phyloP scores from a whole-genome alignment of 2,797 vertebrate genomes.

The Bufotes viridis region DNA sequence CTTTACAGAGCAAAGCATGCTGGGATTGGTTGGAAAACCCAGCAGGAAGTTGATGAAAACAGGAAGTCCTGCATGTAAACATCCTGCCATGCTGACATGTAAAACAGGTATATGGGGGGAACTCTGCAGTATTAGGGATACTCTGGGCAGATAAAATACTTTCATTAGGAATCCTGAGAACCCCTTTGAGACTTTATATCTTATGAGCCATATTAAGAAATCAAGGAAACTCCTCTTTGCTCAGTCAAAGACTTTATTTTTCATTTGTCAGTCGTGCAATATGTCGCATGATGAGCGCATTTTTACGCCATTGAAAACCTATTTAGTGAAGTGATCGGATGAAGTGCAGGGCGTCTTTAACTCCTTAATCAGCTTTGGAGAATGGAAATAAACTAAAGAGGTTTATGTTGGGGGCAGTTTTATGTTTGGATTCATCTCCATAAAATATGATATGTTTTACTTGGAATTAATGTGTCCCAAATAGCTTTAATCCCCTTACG shows the following conservation, averaged over 20 bases:
- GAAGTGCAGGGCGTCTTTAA: constrained; percentile 63
- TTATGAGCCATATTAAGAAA: neutral
- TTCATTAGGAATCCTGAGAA: too few species aligned
- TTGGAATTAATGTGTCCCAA: constrained; percentile 84
- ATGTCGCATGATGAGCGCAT: neutral
- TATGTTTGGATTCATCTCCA: constrained; percentile 66
- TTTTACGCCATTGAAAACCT: neutral
- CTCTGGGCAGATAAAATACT: too few species aligned
- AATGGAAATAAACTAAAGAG: constrained; percentile 69
- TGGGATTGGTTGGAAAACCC: too few species aligned
- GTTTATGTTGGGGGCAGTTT: constrained; percentile 63
- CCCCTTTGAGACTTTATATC: too few species aligned
- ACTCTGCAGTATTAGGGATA: too few species aligned
- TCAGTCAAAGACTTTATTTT: neutral
- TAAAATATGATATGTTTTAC: constrained; percentile 76
- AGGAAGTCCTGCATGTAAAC: too few species aligned
- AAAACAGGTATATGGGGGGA: too few species aligned
- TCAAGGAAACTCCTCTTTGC: neutral
- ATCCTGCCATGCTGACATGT: too few species aligned
- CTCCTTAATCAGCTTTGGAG: constrained; percentile 47
- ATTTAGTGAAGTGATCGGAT: constrained; percentile 60
- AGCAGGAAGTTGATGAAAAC: too few species aligned
- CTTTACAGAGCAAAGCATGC: too few species aligned
- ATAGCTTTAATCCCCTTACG: constrained; percentile 89
- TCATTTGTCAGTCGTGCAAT: neutral